phyloP scores from a whole-genome alignment of 1,140 invertebrate genomes.

The Pararge aegeria region DNA sequence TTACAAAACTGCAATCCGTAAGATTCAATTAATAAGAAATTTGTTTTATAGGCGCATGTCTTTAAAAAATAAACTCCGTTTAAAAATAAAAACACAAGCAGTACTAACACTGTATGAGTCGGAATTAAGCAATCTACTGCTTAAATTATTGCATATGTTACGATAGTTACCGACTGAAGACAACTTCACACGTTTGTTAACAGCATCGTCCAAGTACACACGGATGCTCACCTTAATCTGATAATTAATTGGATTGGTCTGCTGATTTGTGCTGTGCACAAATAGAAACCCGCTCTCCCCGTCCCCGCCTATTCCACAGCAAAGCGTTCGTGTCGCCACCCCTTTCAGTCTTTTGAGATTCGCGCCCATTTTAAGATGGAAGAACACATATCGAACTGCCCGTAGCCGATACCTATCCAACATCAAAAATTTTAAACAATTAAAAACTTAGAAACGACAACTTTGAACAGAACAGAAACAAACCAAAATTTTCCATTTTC shows the following conservation, averaged over 20 bases:
- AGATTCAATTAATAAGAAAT: no score
- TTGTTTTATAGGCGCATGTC: background rate
- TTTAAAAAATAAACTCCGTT: background rate
- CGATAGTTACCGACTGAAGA: constrained; percentile 40
- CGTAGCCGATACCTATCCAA: constrained; percentile 39
- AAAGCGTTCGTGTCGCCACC: constrained; percentile 53
- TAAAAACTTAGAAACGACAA: background rate
- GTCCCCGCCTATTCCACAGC: constrained; percentile 40
- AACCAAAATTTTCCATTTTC: no score
- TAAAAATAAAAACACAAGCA: constrained; percentile 11
- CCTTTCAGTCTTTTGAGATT: constrained; percentile 75
- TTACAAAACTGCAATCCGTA: no score
- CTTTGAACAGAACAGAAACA: no score
- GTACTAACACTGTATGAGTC: constrained; percentile 19
- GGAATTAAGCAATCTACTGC: constrained; percentile 25
- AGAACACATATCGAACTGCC: constrained; percentile 60
- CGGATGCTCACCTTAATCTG: constrained; percentile 77
- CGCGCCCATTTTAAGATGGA: constrained; percentile 76
- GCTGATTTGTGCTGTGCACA: constrained; percentile 77
- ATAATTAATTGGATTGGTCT: constrained; percentile 79
- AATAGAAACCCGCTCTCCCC: constrained; percentile 65
- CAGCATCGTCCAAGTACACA: constrained; percentile 57
- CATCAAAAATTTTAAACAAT: constrained; percentile 5
- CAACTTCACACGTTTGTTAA: constrained; percentile 51
- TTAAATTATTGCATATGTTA: constrained; percentile 38